phyloP scores from a whole-genome alignment of 1,140 invertebrate species.

The Rhagoletis pomonella region DNA sequence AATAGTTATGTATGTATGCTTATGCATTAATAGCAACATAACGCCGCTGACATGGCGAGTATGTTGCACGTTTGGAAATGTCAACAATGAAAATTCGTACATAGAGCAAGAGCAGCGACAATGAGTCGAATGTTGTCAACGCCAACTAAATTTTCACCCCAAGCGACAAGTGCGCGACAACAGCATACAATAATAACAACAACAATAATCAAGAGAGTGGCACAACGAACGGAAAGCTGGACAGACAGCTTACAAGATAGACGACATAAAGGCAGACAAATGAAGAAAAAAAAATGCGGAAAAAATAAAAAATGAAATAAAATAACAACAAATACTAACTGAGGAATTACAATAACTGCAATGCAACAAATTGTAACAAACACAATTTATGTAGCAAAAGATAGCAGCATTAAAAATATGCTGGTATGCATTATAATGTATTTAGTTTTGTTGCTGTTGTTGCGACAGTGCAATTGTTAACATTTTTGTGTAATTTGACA shows the following conservation, averaged over 20 bases:
- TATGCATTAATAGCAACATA: background rate
- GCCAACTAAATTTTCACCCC: constrained; percentile 46
- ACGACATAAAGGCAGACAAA: background rate
- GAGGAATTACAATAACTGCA: background rate
- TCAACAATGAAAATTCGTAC: background rate
- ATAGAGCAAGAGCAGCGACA: constrained; percentile 15
- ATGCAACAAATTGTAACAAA: background rate
- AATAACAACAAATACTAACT: background rate
- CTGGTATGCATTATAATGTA: background rate
- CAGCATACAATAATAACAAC: background rate
- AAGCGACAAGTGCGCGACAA: constrained; percentile 29
- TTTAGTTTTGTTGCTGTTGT: background rate
- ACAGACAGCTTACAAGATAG: constrained; percentile 20
- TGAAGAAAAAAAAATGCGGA: background rate
- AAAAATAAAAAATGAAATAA: background rate
- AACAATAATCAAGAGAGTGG: no score
- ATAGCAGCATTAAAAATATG: background rate
- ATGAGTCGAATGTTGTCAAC: constrained; percentile 47
- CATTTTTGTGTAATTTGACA: constrained; percentile 11
- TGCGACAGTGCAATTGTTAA: constrained; percentile 1
- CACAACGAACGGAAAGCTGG: background rate
- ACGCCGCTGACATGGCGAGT: background rate
- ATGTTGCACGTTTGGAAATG: constrained; percentile 33
- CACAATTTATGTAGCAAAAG: background rate
- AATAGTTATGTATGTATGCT: background rate